Evolutionary conservation across 2,888 invertebrate species (phyloP).

Genomic region (Junonia oenone): DNA sequence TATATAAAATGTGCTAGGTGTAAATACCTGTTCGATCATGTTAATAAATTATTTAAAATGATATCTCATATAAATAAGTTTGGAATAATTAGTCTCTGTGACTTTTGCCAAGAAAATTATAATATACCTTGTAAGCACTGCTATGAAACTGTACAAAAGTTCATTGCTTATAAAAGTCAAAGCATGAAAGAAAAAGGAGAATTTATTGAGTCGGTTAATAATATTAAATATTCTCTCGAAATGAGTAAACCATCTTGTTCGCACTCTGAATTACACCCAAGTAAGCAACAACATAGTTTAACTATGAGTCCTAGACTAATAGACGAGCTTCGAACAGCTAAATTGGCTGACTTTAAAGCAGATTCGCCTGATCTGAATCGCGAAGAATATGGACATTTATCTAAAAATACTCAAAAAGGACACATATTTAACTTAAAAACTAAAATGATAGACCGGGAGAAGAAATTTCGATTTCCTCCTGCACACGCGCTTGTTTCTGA

Average conservation of each 20-base stretch:
- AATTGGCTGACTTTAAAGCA: not conserved
- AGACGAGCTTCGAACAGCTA: not conserved
- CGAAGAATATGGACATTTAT: not conserved
- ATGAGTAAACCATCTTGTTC: not conserved
- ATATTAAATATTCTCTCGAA: not conserved
- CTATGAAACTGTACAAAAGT: conserved; percentile 43
- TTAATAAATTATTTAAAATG: conserved; percentile 41
- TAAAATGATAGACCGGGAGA: not conserved
- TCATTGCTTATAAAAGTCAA: conserved; percentile 29
- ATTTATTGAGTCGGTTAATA: conserved; percentile 2
- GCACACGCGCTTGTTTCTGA: not conserved
- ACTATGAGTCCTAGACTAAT: not conserved
- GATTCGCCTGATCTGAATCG: not conserved
- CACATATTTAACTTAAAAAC: not conserved
- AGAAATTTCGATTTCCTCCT: not conserved
- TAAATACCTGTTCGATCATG: conserved; percentile 42
- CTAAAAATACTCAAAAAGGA: not conserved
- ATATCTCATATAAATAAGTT: conserved; percentile 38
- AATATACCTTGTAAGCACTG: conserved; percentile 44
- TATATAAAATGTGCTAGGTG: conserved; percentile 51
- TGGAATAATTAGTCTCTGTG: conserved; percentile 47
- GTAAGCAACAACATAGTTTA: not conserved
- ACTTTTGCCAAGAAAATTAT: conserved; percentile 42
- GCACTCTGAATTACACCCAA: not conserved
- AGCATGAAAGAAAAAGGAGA: conserved; percentile 7